These are phyloP conservation scores for Epinephelus awoara DNA, from an alignment of 2,797 vertebrate genomes.

Conservation along the genomic window DNA sequence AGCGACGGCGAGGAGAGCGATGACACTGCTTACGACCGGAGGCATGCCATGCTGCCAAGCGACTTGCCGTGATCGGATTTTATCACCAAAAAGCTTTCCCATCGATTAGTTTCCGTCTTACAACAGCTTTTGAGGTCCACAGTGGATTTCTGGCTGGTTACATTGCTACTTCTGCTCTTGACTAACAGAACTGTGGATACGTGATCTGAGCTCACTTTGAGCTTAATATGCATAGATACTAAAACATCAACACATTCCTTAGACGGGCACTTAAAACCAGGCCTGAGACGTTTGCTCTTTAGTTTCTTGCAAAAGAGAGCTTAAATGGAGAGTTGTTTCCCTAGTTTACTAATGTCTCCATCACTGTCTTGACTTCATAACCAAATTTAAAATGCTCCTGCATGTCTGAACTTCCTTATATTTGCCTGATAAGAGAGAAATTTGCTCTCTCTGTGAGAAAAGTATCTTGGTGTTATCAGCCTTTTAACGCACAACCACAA, in stretches of 20 bases:
- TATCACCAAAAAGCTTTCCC: neutral
- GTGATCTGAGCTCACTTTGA: slow-evolving; percentile 30
- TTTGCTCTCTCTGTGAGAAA: slow-evolving; percentile 12
- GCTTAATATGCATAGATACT: slow-evolving; percentile 22
- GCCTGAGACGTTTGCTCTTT: slow-evolving; percentile 21
- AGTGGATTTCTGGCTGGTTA: slow-evolving; percentile 39
- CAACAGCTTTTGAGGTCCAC: slow-evolving; percentile 26
- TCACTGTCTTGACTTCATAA: slow-evolving; percentile 34
- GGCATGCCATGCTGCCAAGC: slow-evolving; percentile 73
- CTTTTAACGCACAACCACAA: slow-evolving; percentile 33
- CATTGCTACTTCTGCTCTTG: slow-evolving; percentile 13
- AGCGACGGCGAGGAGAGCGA: slow-evolving; percentile 87
- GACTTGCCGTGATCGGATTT: slow-evolving; percentile 81
- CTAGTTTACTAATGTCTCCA: slow-evolving; percentile 12
- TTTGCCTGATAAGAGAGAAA: slow-evolving; percentile 15
- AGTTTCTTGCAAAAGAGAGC: slow-evolving; percentile 5
- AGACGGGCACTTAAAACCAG: slow-evolving; percentile 8
- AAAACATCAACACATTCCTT: slow-evolving; percentile 34
- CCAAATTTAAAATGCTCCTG: slow-evolving; percentile 28
- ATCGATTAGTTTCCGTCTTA: neutral
- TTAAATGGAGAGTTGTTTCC: slow-evolving; percentile 26
- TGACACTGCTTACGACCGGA: slow-evolving; percentile 85
- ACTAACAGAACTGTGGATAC: slow-evolving; percentile 13
- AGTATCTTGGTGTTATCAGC: slow-evolving; percentile 27
- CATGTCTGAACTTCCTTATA: slow-evolving; percentile 13